Percentiles rank a stretch among this genome's conserved stretches.
phyloP scores from a whole-genome alignment of 1,140 invertebrate genomes.

The Asobara japonica region DNA sequence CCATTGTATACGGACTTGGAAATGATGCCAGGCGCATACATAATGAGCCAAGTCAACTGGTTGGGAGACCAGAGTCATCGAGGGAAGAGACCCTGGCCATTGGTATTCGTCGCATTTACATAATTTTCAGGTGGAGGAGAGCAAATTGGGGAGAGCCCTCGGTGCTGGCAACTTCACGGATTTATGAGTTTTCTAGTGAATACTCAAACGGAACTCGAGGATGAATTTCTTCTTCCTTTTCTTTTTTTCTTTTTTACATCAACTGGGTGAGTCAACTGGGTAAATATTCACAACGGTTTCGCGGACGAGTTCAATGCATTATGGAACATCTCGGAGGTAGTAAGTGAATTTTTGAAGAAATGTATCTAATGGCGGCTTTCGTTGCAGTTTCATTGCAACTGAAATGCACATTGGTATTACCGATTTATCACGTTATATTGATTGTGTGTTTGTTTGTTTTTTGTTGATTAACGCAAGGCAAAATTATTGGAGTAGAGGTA shows the following conservation, averaged over 20 bases:
- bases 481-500: too few species aligned
- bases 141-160: background rate
- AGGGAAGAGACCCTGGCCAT: conserved; percentile 3
- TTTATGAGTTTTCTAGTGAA: background rate
- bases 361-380: background rate
- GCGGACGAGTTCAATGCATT: conserved; percentile 15
- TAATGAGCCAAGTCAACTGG: conserved; percentile 36
- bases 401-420: too few species aligned
- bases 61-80: background rate
- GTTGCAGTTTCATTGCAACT: background rate
- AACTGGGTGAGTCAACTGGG: background rate
- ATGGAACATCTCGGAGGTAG: background rate
- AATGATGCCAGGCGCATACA: conserved; percentile 38
- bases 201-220: background rate
- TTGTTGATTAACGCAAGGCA: too few species aligned
- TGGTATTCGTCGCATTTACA: background rate
- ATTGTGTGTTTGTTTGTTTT: too few species aligned
- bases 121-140: background rate
- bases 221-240: background rate
- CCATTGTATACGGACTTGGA: conserved; percentile 35
- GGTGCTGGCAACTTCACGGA: background rate
- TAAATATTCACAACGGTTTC: conserved; percentile 15
- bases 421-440: too few species aligned
- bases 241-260: background rate
- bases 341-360: background rate